Evolutionary conservation across 2,113 vertebrate genomes (phyloP), one percentile per base, ranked within the genome.

Genomic region (Cheilinus undulatus): DNA sequence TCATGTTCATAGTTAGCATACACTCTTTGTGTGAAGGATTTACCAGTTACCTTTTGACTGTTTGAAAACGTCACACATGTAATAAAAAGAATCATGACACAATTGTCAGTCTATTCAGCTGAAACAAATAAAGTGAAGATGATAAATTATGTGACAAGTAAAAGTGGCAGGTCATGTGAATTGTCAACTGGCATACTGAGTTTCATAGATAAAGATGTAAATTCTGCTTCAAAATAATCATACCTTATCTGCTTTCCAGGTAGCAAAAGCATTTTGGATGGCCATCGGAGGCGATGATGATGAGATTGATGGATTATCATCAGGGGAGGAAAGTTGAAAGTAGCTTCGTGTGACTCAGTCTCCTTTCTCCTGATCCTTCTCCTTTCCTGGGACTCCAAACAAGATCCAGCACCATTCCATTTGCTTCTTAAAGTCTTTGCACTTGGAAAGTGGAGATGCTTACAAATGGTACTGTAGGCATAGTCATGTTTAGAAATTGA

Each of bases 241-340:
- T 5, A 38, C 26, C 7, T 30, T 56, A 48, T 78, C 9, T 79
- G 11, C 8, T 83, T 77, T 36, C 32, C 70, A 99, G 98, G 98
- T 99, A 72, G 96, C 98, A 82, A 99, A 98, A 91, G 98, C 97
- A 0, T 99, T 99, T 92, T 99, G 98, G 98, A 98, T 96, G 95
- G 98, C 97, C 0, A 98, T 99, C 4, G 96, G 98, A 53, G 98
- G 98, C 28, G 97, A 99, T 90, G 92, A 95, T 62, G 97, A 99
- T 63, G 98, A 99, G 88, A 97, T 99, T 8, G 97, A 97, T 61
- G 96, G 97, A 3, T 91, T 97, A 65, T 99, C 97, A 48, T 98
- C 97, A 0, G 97, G 96, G 2, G 98, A 99, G 56, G 98, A 99
- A 20, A 96, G 94, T 84, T 97, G 85, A 81, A 77, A 63, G 57